Percentiles rank a stretch among this genome's conserved stretches.
These are phyloP conservation scores for Esox masquinongy DNA, from an alignment of 2,797 vertebrate genomes.

Conservation along the genomic window DNA sequence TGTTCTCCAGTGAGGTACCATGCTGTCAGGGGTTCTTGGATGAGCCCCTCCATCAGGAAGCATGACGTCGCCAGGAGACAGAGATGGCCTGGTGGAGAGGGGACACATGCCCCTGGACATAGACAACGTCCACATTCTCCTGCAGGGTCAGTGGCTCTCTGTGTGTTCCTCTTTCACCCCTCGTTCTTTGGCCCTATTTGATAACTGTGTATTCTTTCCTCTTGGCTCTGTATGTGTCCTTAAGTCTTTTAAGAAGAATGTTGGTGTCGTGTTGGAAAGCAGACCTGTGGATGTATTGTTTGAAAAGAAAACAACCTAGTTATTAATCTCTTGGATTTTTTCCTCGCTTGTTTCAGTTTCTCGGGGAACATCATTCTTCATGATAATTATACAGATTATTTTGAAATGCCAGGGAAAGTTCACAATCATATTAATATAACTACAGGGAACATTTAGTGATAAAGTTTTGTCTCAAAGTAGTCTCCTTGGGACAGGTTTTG, in stretches of 20 bases:
- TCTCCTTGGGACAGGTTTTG: constrained; percentile 17
- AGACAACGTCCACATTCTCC: constrained; percentile 83
- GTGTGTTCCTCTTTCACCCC: background rate
- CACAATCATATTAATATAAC: background rate
- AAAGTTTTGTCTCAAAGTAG: constrained; percentile 5
- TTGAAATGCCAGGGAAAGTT: background rate
- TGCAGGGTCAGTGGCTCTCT: constrained; percentile 78
- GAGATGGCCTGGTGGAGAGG: constrained; percentile 58
- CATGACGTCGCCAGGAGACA: constrained; percentile 78
- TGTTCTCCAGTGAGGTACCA: constrained; percentile 41
- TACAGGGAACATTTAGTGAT: background rate
- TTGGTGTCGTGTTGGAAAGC: background rate
- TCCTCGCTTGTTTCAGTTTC: background rate
- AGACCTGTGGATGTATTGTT: background rate
- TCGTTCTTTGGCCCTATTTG: background rate
- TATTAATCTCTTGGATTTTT: background rate
- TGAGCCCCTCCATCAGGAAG: constrained; percentile 36
- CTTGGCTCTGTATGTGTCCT: background rate
- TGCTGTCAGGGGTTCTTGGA: constrained; percentile 45
- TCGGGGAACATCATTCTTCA: background rate
- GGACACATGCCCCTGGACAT: constrained; percentile 83
- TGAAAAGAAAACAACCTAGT: background rate
- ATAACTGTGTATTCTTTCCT: background rate
- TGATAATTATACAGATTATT: background rate
- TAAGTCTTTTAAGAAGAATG: background rate